These are phyloP conservation scores for Berghia stephanieae DNA, from an alignment of 1,140 invertebrate genomes.

Conservation along the genomic window DNA sequence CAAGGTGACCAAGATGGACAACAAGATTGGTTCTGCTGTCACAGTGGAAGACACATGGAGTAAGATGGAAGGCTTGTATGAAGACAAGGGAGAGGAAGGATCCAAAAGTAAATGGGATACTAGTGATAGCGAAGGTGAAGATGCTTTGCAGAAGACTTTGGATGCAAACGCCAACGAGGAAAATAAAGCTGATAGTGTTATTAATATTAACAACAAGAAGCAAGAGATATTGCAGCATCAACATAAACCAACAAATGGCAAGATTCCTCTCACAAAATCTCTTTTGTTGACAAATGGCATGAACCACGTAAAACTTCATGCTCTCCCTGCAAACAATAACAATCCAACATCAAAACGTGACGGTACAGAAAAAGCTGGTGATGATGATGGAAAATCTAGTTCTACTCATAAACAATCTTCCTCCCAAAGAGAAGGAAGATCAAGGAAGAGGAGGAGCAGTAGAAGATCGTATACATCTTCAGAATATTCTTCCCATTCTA, in stretches of 20 bases:
- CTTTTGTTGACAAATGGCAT: too few relatives aligned
- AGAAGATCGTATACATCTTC: slow-evolving; percentile 53
- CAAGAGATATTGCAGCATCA: not conserved
- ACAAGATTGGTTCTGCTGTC: not conserved
- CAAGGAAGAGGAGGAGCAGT: too few relatives aligned
- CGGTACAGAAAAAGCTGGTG: too few relatives aligned
- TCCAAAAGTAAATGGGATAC: slow-evolving; percentile 62
- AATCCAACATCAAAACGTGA: too few relatives aligned
- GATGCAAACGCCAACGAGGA: slow-evolving; percentile 25
- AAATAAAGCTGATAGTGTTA: too few relatives aligned
- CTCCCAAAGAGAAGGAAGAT: too few relatives aligned
- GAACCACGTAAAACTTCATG: too few relatives aligned
- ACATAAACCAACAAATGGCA: not conserved
- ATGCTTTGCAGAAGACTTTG: slow-evolving; percentile 32
- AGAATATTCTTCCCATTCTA: slow-evolving; percentile 49
- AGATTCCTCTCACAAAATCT: too few relatives aligned
- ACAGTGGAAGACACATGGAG: slow-evolving; percentile 56
- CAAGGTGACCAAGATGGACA: slow-evolving; percentile 29
- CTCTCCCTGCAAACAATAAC: too few relatives aligned
- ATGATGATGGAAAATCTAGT: too few relatives aligned
- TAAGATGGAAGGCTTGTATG: slow-evolving; percentile 56
- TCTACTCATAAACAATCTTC: too few relatives aligned
- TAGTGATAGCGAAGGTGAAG: slow-evolving; percentile 59
- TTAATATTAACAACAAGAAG: slow-evolving; percentile 31
- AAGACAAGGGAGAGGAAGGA: slow-evolving; percentile 47